Base-by-base conservation (phyloP, 2,797 vertebrate genomes). In the Tapirus indicus region DNA sequence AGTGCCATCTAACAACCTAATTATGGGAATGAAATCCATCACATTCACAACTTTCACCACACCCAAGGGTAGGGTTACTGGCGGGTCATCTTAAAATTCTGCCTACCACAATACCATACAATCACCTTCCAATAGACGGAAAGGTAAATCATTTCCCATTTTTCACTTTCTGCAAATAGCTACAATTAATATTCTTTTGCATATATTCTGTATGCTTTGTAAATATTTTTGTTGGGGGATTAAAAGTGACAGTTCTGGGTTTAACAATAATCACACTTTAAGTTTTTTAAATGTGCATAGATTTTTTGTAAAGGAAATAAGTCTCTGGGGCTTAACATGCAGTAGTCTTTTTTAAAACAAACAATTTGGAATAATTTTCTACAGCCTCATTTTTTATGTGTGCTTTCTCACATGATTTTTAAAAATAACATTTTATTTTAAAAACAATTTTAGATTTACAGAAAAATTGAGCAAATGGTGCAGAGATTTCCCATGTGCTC, bases 221-320 rank as follows among this genome's bases (percentile, higher is more conserved):
- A 84, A 66, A 68, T 66, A 32, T 88, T 92, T 84, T 89, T 78
- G 83, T 74, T 35, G 18, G 54, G 56, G 84, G 88, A 52, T 84
- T 72, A 72, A 94, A 92, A 85, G 29, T 66, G n/a, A 32, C 44
- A 86, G 86, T 94, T 91, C 49, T 89, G 62, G 64, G 56, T 49
- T 90, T 56, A 72, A 49, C 38, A 90, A 79, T 89, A 83, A 77
- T 71, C 54, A 78, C 44, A 83, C 35, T 93, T 49, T 68, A 80
- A 49, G 49, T 52, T 68, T 92, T 83, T 32, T 12, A 88, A 88
- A 49, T 74, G 29, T 60, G 23, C 52, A 38, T 29, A 58, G 52
- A 32, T 38, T 84, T 88, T 38, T 66, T 83, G 7, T 44, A 64
- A 74, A 82, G 71, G 13, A 71, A 71, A 44, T 47, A 66, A 60